phyloP scores from a whole-genome alignment of 1,140 invertebrate species.

The Ceratitis capitata region DNA sequence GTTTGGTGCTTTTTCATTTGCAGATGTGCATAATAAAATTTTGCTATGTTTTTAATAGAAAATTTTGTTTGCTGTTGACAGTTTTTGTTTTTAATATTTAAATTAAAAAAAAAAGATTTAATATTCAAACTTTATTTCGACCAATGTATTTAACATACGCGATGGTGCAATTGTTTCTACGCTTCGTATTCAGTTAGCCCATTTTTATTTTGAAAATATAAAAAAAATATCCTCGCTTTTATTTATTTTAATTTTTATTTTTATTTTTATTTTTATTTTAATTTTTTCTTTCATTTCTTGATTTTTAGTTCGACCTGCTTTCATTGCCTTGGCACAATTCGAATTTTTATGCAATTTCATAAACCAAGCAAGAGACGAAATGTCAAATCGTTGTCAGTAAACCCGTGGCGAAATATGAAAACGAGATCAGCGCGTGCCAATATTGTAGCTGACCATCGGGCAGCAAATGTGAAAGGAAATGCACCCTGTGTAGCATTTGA shows the following conservation, averaged over 20 bases:
- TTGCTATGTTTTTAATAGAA: neutral
- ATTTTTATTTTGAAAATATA: neutral
- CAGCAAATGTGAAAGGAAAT: too few species aligned
- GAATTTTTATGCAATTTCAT: neutral
- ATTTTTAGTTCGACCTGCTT: neutral
- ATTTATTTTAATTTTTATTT: neutral
- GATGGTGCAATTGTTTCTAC: neutral
- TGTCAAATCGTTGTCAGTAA: neutral
- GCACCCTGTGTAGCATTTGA: too few species aligned
- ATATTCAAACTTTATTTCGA: neutral
- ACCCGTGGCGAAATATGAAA: neutral
- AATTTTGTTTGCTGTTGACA: neutral
- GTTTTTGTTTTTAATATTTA: conserved; percentile 32
- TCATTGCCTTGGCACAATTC: neutral
- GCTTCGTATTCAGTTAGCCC: neutral
- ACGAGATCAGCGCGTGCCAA: neutral
- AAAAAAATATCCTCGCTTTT: neutral
- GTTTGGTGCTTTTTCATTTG: conserved; percentile 30
- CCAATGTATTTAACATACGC: neutral
- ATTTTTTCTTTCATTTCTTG: neutral
- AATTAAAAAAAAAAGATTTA: too few species aligned
- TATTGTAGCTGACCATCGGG: neutral
- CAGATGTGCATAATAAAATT: conserved; percentile 24
- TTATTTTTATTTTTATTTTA: neutral
- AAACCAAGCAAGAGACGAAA: neutral